Conservation (phyloP, 2,113 vertebrate species). For the Aptenodytes patagonicus region DNA sequence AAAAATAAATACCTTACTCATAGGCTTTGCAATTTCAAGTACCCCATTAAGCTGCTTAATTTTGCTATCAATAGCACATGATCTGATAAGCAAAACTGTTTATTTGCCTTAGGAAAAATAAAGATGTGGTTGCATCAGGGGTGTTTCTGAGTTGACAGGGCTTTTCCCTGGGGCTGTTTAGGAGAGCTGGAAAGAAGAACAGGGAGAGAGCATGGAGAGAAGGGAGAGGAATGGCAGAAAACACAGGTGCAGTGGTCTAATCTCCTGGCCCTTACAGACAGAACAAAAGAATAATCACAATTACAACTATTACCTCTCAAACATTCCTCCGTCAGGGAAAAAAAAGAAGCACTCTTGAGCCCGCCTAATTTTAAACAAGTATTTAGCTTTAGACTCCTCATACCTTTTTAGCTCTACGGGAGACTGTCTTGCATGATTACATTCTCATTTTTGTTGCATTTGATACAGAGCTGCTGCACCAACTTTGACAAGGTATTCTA, state of each 20-base stretch:
- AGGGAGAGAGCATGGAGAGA: conserved; percentile 22
- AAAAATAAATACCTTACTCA: background rate
- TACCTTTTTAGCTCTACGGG: background rate
- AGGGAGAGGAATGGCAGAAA: conserved; percentile 43
- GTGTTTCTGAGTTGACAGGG: conserved; percentile 72
- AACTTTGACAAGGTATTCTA: background rate
- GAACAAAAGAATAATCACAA: conserved; percentile 41
- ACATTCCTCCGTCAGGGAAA: conserved; percentile 44
- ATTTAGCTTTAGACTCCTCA: background rate
- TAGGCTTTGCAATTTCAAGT: conserved; percentile 72
- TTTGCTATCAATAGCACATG: conserved; percentile 68
- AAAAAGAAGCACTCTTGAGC: background rate
- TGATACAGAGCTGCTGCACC: background rate
- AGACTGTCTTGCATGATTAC: background rate
- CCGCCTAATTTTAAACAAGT: background rate
- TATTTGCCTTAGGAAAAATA: conserved; percentile 75
- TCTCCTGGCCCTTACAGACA: conserved; percentile 71
- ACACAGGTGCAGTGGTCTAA: conserved; percentile 73
- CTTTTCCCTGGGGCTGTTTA: conserved; percentile 54
- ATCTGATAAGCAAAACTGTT: conserved; percentile 85
- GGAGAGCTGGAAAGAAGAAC: conserved; percentile 56
- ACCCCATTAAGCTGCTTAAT: conserved; percentile 64
- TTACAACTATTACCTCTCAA: conserved; percentile 30
- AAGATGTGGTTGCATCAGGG: conserved; percentile 53
- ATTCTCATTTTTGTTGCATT: background rate